phyloP scores from a whole-genome alignment of 2,888 invertebrate genomes.

The Deilephila elpenor region DNA sequence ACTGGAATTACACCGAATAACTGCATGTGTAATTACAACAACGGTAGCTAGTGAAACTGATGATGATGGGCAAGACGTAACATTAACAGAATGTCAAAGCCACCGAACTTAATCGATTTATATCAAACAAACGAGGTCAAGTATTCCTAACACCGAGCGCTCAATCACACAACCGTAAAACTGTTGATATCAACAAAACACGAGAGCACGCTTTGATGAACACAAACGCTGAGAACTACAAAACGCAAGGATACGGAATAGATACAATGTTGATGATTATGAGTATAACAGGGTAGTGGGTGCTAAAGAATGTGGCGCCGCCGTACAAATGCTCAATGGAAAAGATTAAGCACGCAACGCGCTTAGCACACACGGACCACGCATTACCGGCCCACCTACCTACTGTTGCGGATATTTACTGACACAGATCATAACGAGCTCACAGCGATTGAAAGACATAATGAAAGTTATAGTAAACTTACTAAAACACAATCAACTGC shows the following conservation, averaged over 20 bases:
- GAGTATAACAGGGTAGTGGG: slow-evolving; percentile 50
- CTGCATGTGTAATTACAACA: slow-evolving; percentile 60
- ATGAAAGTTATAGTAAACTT: background rate
- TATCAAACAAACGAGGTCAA: slow-evolving; percentile 12
- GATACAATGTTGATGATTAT: slow-evolving; percentile 26
- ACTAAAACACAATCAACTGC: background rate
- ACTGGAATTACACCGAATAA: slow-evolving; percentile 54
- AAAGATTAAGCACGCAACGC: slow-evolving; percentile 75
- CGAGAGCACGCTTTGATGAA: slow-evolving; percentile 23
- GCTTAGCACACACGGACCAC: slow-evolving; percentile 48
- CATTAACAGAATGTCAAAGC: slow-evolving; percentile 11
- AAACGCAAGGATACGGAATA: background rate
- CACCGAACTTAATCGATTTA: background rate
- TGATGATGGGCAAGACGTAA: slow-evolving; percentile 31
- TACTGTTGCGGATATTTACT: slow-evolving; percentile 47
- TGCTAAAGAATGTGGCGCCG: slow-evolving; percentile 47
- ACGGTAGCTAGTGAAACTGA: slow-evolving; percentile 67
- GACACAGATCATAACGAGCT: slow-evolving; percentile 66
- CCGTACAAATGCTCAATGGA: slow-evolving; percentile 54
- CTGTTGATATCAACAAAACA: slow-evolving; percentile 21
- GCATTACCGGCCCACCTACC: slow-evolving; percentile 52
- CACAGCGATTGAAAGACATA: slow-evolving; percentile 33
- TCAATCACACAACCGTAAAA: slow-evolving; percentile 9
- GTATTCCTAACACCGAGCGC: slow-evolving; percentile 7
- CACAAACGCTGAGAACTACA: slow-evolving; percentile 10